A percentile compares a stretch with the other conserved stretches of the same genome.
Evolutionary conservation across 2,113 vertebrate genomes (phyloP).

Genomic region (Rhinichthys klamathensis): DNA sequence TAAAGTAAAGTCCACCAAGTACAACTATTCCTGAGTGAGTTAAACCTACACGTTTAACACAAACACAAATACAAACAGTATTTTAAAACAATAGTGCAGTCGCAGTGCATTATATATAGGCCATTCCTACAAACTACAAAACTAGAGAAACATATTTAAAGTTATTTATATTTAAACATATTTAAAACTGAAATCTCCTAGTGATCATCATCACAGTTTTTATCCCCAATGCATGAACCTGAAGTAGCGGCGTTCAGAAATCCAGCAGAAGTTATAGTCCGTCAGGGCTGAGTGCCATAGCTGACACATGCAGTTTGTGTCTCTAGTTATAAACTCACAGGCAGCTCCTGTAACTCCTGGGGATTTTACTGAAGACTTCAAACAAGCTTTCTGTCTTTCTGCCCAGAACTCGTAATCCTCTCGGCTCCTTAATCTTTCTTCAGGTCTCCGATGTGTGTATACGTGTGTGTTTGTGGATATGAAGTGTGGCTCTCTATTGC

Average conservation of each 20-base stretch:
- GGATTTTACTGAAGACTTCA: constrained; percentile 49
- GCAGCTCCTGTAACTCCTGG: constrained; percentile 38
- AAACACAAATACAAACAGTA: neutral
- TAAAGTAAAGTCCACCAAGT: neutral
- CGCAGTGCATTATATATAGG: neutral
- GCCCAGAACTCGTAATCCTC: constrained; percentile 57
- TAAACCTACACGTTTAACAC: neutral
- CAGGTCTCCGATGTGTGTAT: constrained; percentile 39
- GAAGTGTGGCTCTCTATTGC: neutral
- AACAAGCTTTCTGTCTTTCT: constrained; percentile 47
- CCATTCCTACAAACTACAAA: neutral
- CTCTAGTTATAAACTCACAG: constrained; percentile 15
- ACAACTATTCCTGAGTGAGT: neutral
- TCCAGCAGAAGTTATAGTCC: constrained; percentile 1
- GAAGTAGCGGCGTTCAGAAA: neutral
- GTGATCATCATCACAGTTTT: neutral
- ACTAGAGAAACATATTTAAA: neutral
- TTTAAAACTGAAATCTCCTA: neutral
- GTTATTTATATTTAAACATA: no score
- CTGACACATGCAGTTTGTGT: constrained; percentile 1
- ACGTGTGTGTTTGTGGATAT: constrained; percentile 32
- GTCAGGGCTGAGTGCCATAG: neutral
- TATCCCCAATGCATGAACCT: neutral
- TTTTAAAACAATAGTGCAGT: neutral
- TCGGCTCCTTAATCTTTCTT: constrained; percentile 50